Conservation (phyloP, 2,797 vertebrate species). For the Hippopotamyrus pictus region DNA sequence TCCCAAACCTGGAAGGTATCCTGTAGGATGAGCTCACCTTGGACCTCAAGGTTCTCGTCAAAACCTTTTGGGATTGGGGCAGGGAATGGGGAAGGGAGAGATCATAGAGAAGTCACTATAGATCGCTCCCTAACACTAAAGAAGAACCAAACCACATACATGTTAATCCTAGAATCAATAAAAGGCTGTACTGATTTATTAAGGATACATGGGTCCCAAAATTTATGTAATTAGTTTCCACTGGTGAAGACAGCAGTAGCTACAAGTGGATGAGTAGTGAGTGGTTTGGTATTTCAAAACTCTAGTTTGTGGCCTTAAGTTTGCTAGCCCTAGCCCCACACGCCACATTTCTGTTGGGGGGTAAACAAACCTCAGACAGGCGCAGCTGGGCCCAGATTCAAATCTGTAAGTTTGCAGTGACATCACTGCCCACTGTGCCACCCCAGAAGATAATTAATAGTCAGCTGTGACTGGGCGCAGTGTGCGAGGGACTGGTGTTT, state of each 20-base stretch:
- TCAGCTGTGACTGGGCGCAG: not conserved
- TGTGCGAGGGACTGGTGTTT: not conserved
- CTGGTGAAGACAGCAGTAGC: not conserved
- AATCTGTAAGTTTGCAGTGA: not conserved
- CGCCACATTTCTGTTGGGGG: not conserved
- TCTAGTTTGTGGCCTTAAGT: not conserved
- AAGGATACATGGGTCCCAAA: not conserved
- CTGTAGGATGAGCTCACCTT: slow-evolving; percentile 93
- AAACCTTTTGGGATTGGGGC: slow-evolving; percentile 68
- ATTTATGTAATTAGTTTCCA: not conserved
- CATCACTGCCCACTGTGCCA: not conserved
- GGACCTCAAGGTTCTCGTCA: slow-evolving; percentile 91
- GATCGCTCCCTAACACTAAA: not conserved
- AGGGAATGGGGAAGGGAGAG: not conserved
- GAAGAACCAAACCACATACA: not conserved
- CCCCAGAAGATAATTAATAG: not conserved
- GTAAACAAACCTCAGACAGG: not conserved
- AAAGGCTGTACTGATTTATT: not conserved
- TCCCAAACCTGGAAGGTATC: slow-evolving; percentile 99
- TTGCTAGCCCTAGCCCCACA: not conserved
- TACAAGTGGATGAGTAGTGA: not conserved
- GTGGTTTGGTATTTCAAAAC: not conserved
- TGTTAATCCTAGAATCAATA: not conserved
- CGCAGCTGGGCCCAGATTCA: not conserved
- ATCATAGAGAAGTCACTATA: not conserved